Percentiles rank a stretch among this genome's conserved stretches.
Evolutionary conservation across 2,888 invertebrate species (phyloP).

Genomic region (Nineta flava): DNA sequence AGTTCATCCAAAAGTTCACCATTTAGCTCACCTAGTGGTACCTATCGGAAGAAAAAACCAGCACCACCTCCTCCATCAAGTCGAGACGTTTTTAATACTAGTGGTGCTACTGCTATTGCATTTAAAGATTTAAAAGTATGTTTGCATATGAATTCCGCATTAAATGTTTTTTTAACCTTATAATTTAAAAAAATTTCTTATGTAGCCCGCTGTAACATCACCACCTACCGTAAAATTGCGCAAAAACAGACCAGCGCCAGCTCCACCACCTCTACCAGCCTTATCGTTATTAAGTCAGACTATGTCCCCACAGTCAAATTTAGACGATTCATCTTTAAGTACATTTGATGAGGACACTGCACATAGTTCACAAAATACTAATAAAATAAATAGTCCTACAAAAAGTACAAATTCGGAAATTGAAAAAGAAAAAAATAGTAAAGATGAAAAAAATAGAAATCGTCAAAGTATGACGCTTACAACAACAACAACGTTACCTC

Average conservation of each 20-base stretch:
- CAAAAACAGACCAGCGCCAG: conserved; percentile 50
- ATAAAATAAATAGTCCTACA: neutral
- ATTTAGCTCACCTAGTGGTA: conserved; percentile 27
- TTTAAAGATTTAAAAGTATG: too few relatives aligned
- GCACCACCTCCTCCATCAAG: conserved; percentile 48
- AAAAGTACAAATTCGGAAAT: conserved; percentile 21
- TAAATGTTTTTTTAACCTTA: conserved; percentile 7
- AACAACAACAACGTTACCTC: neutral
- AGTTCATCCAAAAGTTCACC: conserved; percentile 22
- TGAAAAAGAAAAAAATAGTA: conserved; percentile 38
- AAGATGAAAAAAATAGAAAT: conserved; percentile 41
- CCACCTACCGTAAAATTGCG: conserved; percentile 33
- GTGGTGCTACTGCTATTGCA: too few relatives aligned
- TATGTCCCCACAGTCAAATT: too few relatives aligned
- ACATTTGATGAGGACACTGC: too few relatives aligned
- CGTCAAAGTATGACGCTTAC: conserved; percentile 24
- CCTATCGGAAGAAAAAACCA: conserved; percentile 44
- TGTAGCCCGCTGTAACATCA: conserved; percentile 16
- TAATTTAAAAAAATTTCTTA: conserved; percentile 7
- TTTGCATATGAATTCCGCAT: too few relatives aligned
- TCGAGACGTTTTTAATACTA: neutral
- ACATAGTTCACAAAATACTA: neutral
- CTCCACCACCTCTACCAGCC: conserved; percentile 29
- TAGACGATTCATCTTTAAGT: too few relatives aligned
- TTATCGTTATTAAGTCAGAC: too few relatives aligned